Conservation (phyloP, 2,797 vertebrate species). For the Gephyroberyx darwinii region DNA sequence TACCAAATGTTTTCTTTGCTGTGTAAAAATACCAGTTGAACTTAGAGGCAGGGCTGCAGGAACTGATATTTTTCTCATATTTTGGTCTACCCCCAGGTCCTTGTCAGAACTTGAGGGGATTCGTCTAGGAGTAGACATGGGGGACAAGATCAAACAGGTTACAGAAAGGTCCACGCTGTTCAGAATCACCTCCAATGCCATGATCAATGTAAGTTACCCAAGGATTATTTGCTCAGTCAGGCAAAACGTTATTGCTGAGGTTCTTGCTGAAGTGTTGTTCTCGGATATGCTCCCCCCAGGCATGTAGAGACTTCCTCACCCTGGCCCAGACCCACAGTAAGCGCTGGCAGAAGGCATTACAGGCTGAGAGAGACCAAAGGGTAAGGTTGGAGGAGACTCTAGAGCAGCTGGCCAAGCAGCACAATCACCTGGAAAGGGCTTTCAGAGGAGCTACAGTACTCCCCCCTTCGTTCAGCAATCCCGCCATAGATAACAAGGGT, state of each 20-base stretch:
- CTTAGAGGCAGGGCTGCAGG: background rate
- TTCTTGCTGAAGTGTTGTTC: background rate
- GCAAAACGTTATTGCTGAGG: background rate
- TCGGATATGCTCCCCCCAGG: slow-evolving; percentile 75
- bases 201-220: slow-evolving; percentile 91
- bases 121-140: slow-evolving; percentile 85
- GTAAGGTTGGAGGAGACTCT: slow-evolving; percentile 94
- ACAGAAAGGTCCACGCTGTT: slow-evolving; percentile 95
- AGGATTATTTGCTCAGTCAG: background rate
- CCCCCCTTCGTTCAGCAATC: slow-evolving; percentile 80
- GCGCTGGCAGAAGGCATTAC: slow-evolving; percentile 95
- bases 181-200: slow-evolving; percentile 96
- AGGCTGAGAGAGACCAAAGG: slow-evolving; percentile 92
- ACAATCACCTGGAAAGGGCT: slow-evolving; percentile 95
- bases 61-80: background rate
- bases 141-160: slow-evolving; percentile 94
- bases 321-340: slow-evolving; percentile 93
- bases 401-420: slow-evolving; percentile 96
- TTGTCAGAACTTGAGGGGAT: slow-evolving; percentile 93
- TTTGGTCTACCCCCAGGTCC: slow-evolving; percentile 82
- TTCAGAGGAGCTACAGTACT: slow-evolving; percentile 94
- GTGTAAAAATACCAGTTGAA: background rate
- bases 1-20: background rate
- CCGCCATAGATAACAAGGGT: slow-evolving; percentile 84
- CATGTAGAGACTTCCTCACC: slow-evolving; percentile 91